These are phyloP conservation scores for Numida meleagris DNA, from an alignment of 2,113 vertebrate species.

Conservation along the genomic window DNA sequence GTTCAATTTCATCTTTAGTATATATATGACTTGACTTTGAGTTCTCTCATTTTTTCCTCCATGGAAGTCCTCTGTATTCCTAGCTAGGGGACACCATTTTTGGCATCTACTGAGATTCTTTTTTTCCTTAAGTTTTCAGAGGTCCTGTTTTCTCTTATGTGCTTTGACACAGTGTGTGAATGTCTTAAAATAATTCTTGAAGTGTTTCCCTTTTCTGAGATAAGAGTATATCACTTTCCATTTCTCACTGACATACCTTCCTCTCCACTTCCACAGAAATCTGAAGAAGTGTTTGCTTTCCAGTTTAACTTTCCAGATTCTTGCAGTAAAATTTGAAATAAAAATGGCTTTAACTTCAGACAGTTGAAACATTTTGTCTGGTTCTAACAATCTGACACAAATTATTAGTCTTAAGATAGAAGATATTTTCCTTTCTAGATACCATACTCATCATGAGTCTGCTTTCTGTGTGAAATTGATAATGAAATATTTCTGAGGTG, in stretches of 20 bases:
- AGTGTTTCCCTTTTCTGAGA: too few relatives aligned
- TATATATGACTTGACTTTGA: neutral
- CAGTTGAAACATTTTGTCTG: neutral
- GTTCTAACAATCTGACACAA: neutral
- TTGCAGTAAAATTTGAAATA: neutral
- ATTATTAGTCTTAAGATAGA: neutral
- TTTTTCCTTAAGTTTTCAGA: neutral
- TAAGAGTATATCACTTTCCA: too few relatives aligned
- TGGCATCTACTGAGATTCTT: neutral
- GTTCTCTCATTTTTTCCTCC: neutral
- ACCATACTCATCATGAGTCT: neutral
- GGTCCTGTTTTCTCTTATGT: neutral
- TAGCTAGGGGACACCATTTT: neutral
- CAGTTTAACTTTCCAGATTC: neutral
- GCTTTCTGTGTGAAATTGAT: neutral
- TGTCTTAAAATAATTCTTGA: neutral
- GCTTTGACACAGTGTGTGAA: neutral
- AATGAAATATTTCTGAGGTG: neutral
- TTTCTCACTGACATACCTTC: too few relatives aligned
- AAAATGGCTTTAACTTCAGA: neutral
- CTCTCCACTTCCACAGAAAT: too few relatives aligned
- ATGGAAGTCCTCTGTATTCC: neutral
- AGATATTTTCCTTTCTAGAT: neutral
- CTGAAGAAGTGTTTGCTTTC: neutral
- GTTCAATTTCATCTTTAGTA: neutral